Percentiles rank a stretch among this genome's conserved stretches.
phyloP scores from a whole-genome alignment of 2,113 vertebrate species.

The Neolamprologus devosi region DNA sequence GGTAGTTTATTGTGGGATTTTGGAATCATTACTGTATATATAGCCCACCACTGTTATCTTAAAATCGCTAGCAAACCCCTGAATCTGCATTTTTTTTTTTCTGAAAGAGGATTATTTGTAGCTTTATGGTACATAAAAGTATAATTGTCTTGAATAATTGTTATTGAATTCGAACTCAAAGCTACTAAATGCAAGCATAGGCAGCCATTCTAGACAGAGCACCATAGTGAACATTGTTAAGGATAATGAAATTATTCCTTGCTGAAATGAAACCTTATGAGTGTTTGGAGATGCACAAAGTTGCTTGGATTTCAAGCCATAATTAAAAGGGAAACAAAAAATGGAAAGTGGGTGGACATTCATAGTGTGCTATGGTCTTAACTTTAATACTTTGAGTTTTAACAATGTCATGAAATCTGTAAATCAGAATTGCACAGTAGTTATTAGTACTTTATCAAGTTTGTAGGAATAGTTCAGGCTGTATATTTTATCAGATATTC shows the following conservation, averaged over 20 bases:
- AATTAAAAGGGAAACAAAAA: conserved; percentile 37
- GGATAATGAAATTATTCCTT: neutral
- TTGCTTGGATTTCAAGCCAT: neutral
- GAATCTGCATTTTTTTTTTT: rapidly evolving
- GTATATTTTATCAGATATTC: neutral
- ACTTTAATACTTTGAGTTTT: conserved; percentile 2
- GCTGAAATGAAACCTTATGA: conserved; percentile 2
- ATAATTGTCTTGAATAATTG: neutral
- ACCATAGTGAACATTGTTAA: neutral
- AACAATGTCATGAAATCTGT: neutral
- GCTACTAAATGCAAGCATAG: neutral
- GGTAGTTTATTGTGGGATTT: neutral
- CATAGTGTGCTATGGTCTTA: neutral
- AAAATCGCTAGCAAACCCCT: neutral
- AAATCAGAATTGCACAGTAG: neutral
- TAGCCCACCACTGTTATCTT: neutral
- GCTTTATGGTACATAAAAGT: neutral
- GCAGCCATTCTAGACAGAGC: neutral
- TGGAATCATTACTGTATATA: neutral
- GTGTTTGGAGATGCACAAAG: neutral
- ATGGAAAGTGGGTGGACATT: neutral
- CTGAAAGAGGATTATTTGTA: neutral
- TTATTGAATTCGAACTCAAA: neutral
- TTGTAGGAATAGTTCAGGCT: neutral
- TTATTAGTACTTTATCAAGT: neutral